These are phyloP conservation scores for Patiria miniata DNA, from an alignment of 35 echinoderm and acorn worm genomes.

Conservation along the genomic window DNA sequence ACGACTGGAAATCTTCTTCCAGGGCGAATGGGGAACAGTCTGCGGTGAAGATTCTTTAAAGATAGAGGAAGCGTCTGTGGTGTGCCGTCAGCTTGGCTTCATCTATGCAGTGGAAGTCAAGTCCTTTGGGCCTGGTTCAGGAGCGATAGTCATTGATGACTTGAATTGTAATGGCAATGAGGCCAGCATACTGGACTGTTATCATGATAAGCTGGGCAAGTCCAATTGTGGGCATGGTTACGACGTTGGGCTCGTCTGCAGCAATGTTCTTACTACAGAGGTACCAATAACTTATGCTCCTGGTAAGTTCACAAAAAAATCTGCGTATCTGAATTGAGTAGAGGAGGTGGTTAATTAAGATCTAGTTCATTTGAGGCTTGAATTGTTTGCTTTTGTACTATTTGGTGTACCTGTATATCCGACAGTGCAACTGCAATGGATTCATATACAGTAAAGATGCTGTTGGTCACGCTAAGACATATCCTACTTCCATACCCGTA, in stretches of 20 bases:
- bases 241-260: background rate
- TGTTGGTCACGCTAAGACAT: too few species aligned
- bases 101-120: background rate
- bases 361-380: too few species aligned
- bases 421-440: too few species aligned
- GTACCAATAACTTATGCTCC: background rate
- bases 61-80: background rate
- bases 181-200: background rate
- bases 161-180: conserved; percentile 4
- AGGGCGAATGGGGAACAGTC: conserved; percentile 4
- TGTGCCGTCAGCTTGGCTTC: conserved; percentile 9
- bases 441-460: too few species aligned
- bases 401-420: too few species aligned
- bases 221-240: background rate
- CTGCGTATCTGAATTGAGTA: too few species aligned
- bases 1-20: background rate
- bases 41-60: background rate
- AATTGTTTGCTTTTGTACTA: too few species aligned
- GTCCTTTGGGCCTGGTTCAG: background rate
- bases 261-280: background rate
- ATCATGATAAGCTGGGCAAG: background rate
- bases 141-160: background rate
- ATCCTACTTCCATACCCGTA: too few species aligned
- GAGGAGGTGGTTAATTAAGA: too few species aligned
- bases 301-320: background rate